Evolutionary conservation across 2,888 invertebrate genomes (phyloP), one percentile per base, ranked within the genome.

Genomic region (Eupithecia vulgata): DNA sequence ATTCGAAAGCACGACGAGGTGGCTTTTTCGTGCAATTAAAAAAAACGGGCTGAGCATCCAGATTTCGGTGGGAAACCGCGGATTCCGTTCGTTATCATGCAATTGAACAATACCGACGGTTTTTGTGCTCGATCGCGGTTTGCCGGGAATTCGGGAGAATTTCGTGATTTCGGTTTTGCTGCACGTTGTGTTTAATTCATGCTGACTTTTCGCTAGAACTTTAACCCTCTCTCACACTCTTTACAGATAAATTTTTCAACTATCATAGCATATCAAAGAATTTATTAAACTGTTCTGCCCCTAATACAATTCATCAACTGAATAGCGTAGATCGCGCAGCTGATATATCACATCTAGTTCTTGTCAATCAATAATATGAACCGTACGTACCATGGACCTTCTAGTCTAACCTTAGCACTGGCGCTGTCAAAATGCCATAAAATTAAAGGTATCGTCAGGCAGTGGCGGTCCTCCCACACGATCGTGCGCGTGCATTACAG

Each of bases 41-140:
- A 88, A 87, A 90, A 79, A 84, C 81, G 65, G 81, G 77, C 80
- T 83, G 83, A 88, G 88, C 87, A 83, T 85, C 82, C 85, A 87
- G 87, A 87, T 90, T 93, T 92, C 87, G 90, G 89, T 93, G 93
- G 93, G 94, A 94, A 93, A 91, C 86, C 83, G 83, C 81, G 81
- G 82, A 87, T 88, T 88, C 86, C 78, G 72, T 70, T 85, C 77
- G 80, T 82, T 83, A 84, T 84, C 84, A 86, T 88, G 90, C 88
- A 88, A 87, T 88, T 89, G 88, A 83, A 88, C 86, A 86, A 86
- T 88, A 85, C 85, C 80, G 83, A 79, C 73, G 67, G 78, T 91
- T 92, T 91, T 91, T 90, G 84, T 81, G 71, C 52, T 74, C 81
- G 74, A 64, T 67, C 66, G 84, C 79, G 81, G 81, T 84, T 84